Conservation (phyloP, 2,113 vertebrate species). For the Megaceryle torquata region DNA sequence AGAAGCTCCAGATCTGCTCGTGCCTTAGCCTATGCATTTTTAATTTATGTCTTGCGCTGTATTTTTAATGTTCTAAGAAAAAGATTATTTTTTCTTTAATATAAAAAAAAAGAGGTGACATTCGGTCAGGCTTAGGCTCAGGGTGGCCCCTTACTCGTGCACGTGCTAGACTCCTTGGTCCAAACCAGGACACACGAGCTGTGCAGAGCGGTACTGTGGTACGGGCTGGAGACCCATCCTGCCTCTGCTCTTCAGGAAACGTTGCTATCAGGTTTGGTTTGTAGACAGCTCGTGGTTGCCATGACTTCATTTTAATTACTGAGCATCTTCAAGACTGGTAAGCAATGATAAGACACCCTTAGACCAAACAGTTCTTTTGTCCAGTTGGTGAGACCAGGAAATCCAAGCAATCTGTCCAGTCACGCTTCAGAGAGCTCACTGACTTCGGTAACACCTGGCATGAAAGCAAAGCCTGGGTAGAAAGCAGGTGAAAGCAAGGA, state of each 20-base stretch:
- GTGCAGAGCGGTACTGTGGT: rapidly evolving
- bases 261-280: neutral
- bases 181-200: too few relatives aligned
- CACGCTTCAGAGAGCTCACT: neutral
- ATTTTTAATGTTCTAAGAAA: neutral
- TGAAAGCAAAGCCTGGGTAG: neutral
- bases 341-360: neutral
- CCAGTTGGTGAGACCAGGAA: neutral
- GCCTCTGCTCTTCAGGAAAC: neutral
- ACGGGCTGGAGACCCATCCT: neutral
- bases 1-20: too few relatives aligned
- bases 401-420: neutral
- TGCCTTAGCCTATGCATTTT: neutral
- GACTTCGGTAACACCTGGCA: neutral
- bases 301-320: neutral
- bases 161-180: too few relatives aligned
- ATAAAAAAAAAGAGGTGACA: too few relatives aligned
- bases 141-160: too few relatives aligned
- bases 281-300: neutral
- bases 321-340: neutral
- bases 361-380: neutral
- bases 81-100: neutral
- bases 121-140: too few relatives aligned
- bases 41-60: neutral
- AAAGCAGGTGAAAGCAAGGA: neutral